Evolutionary conservation across 2,888 invertebrate species (phyloP), one percentile per base, ranked within the genome.

Genomic region (Xiphydria camelus): DNA sequence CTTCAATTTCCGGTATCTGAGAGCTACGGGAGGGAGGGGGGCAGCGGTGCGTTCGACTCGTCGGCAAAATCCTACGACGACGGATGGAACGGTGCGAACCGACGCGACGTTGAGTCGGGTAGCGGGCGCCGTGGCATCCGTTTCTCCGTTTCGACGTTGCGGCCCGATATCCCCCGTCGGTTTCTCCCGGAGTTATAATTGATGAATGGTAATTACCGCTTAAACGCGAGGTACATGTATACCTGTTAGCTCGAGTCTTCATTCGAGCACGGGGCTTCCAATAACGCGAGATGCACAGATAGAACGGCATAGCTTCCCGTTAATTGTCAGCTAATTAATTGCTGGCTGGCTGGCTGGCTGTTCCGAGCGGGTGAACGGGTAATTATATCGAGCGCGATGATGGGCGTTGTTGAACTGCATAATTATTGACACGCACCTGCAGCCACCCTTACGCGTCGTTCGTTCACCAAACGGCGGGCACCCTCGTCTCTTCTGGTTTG

Each of bases 281-380:
- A 45, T 49, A 35, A 23, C 40, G 36, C 20, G 23, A 45, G 41
- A 42, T 39, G 35, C 33, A 32, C 19, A 29, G 37, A 44, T 40
- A 43, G 10, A 10, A 10, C 39, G 49, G n/a, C n/a, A n/a, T n/a
- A n/a, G 21, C 40, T 38, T 29, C 40, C 45, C 54, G 47, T 57
- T 57, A 55, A 58, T 59, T 49, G 49, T 42, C 15, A 49, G 18
- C 32, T 42, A 56, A 60, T 62, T 60, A 55, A 58, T 55, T 41
- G 39, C 36, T 18, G 36, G 32, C 41, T 41, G 22, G 21, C 41
- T 10, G 6, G n/a, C n/a, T n/a, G n/a, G n/a, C n/a, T n/a, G n/a
- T n/a, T n/a, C n/a, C 25, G 35, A 36, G 35, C 18, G 26, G 22
- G 4, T 7, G 1, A 26, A 26, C 14, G 2, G 7, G 7, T n/a